These are phyloP conservation scores for Acyrthosiphon pisum DNA, from an alignment of 1,140 invertebrate species.

Conservation along the genomic window DNA sequence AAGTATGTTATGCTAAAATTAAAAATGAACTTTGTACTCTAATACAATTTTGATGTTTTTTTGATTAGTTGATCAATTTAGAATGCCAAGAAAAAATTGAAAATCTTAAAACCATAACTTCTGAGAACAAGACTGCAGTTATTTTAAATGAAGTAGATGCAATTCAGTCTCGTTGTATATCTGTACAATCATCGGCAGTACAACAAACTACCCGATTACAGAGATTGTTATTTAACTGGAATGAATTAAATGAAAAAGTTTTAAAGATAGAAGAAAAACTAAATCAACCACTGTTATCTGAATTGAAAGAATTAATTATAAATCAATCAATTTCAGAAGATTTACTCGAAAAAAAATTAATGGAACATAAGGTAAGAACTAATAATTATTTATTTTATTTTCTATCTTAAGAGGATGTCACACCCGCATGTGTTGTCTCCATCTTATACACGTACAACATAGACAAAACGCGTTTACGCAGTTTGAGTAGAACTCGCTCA, in stretches of 20 bases:
- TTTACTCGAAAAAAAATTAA: slow-evolving; percentile 74
- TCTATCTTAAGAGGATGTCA: background rate
- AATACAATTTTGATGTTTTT: background rate
- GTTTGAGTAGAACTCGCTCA: too few species aligned
- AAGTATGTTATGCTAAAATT: slow-evolving; percentile 58
- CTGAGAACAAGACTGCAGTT: slow-evolving; percentile 74
- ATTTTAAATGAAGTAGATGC: slow-evolving; percentile 79
- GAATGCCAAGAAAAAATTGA: slow-evolving; percentile 65
- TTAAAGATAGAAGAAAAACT: slow-evolving; percentile 78
- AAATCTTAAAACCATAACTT: slow-evolving; percentile 73
- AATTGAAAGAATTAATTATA: slow-evolving; percentile 66
- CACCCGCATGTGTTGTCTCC: too few species aligned
- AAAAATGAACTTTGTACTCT: background rate
- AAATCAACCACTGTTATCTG: slow-evolving; percentile 68
- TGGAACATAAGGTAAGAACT: slow-evolving; percentile 68
- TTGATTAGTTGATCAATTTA: slow-evolving; percentile 63
- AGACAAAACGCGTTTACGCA: too few species aligned
- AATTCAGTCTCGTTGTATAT: slow-evolving; percentile 78
- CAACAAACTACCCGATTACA: slow-evolving; percentile 80
- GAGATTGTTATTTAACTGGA: slow-evolving; percentile 80
- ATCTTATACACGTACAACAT: too few species aligned
- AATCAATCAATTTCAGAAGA: slow-evolving; percentile 72
- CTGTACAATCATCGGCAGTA: slow-evolving; percentile 75
- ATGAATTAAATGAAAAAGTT: slow-evolving; percentile 76
- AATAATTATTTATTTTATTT: background rate